A percentile compares a stretch with the other conserved stretches of the same genome.
Evolutionary conservation across 2,113 vertebrate genomes (phyloP).

Genomic region (Rhea americana): DNA sequence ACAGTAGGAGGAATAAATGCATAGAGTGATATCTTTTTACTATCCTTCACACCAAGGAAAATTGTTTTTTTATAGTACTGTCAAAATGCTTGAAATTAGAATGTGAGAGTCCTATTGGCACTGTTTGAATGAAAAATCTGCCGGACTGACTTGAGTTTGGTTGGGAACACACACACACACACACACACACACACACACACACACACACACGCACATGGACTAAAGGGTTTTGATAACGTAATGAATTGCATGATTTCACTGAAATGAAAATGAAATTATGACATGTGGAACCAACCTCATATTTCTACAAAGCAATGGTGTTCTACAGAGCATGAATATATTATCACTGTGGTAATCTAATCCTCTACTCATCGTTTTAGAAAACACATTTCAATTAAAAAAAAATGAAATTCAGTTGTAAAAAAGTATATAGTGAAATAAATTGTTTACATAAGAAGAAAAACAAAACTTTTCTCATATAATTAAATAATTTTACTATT

Average conservation of each 20-base stretch:
- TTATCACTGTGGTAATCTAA: not conserved
- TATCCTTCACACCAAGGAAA: not conserved
- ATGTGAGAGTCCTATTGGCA: not conserved
- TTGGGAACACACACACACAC: not conserved
- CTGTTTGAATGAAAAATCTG: not conserved
- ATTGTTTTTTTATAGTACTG: not conserved
- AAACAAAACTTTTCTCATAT: rapidly evolving
- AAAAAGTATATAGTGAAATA: not conserved
- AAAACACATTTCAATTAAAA: not conserved
- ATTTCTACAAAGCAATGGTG: not conserved
- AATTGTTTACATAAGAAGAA: not conserved
- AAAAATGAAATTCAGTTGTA: not conserved
- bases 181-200: too few relatives aligned
- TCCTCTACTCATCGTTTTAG: not conserved
- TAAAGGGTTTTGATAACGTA: not conserved
- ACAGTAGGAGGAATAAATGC: not conserved
- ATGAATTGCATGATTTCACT: not conserved
- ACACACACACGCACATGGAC: too few relatives aligned
- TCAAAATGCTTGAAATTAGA: not conserved
- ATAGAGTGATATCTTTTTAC: not conserved
- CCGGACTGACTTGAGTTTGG: not conserved
- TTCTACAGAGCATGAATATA: not conserved
- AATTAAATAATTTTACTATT: not conserved
- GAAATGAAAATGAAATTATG: not conserved
- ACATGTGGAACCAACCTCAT: not conserved